phyloP scores from a whole-genome alignment of 2,797 vertebrate species.

The Eupleurogrammus muticus region DNA sequence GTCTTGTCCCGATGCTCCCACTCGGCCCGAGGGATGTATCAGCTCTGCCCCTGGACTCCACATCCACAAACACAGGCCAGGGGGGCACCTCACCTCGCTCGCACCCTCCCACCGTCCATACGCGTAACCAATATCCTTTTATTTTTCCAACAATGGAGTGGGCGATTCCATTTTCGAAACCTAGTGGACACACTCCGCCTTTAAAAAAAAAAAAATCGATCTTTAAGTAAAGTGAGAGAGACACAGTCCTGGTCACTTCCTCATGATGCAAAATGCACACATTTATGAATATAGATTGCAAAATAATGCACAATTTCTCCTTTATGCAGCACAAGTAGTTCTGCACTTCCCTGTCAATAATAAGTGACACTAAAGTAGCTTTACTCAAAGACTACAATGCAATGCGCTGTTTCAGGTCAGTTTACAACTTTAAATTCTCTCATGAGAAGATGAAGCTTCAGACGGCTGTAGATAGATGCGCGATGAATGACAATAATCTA shows the following conservation, averaged over 20 bases:
- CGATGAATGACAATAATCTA: constrained; percentile 27
- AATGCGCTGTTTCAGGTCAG: constrained; percentile 9
- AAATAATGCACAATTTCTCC: not conserved
- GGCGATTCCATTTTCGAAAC: too few species aligned
- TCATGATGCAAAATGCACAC: not conserved
- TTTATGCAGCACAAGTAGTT: constrained; percentile 9
- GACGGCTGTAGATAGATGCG: constrained; percentile 28
- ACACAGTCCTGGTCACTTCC: not conserved
- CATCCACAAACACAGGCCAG: too few species aligned
- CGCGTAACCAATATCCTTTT: too few species aligned
- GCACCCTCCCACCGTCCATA: too few species aligned
- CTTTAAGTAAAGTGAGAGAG: not conserved
- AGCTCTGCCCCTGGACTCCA: too few species aligned
- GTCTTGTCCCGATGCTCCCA: too few species aligned
- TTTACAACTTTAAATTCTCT: constrained; percentile 29
- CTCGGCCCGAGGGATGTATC: too few species aligned
- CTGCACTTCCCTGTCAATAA: constrained; percentile 14
- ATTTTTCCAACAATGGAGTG: too few species aligned
- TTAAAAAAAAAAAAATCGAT: not conserved
- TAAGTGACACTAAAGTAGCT: constrained; percentile 10
- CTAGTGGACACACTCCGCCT: too few species aligned
- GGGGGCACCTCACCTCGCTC: too few species aligned
- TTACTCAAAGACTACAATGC: constrained; percentile 16
- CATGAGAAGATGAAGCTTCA: constrained; percentile 38
- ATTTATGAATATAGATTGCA: constrained; percentile 2